A percentile compares a stretch with the other conserved stretches of the same genome.
Evolutionary conservation across 1,140 invertebrate genomes (phyloP).

Genomic region (Solen grandis): DNA sequence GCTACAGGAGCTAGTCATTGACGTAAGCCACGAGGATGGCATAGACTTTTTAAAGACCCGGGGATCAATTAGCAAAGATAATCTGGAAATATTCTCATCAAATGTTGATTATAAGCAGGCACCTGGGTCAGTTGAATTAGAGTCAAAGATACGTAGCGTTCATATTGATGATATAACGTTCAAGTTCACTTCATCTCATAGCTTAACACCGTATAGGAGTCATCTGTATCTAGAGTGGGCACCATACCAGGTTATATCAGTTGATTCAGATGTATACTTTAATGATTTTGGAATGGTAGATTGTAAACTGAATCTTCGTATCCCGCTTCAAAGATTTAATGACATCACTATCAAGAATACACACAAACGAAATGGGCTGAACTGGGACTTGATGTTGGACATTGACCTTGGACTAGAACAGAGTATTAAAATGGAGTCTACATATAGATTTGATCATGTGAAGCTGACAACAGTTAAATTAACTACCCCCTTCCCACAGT

Average conservation of each 20-base stretch:
- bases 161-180: slow-evolving; percentile 59
- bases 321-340: slow-evolving; percentile 50
- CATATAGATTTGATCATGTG: slow-evolving; percentile 50
- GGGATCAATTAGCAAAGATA: slow-evolving; percentile 48
- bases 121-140: slow-evolving; percentile 38
- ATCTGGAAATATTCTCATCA: slow-evolving; percentile 56
- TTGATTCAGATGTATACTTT: slow-evolving; percentile 27
- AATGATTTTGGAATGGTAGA: slow-evolving; percentile 42
- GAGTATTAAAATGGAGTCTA: slow-evolving; percentile 36
- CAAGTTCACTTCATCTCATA: slow-evolving; percentile 52
- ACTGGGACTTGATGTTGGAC: slow-evolving; percentile 44
- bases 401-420: slow-evolving; percentile 50
- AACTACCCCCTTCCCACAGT: slow-evolving; percentile 59
- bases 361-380: slow-evolving; percentile 53
- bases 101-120: slow-evolving; percentile 43
- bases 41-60: slow-evolving; percentile 48
- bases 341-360: slow-evolving; percentile 31
- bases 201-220: slow-evolving; percentile 56
- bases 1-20: slow-evolving; percentile 10
- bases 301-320: too few species aligned
- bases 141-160: slow-evolving; percentile 43
- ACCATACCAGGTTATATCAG: slow-evolving; percentile 37
- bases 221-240: slow-evolving; percentile 51
- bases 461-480: slow-evolving; percentile 49
- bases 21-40: slow-evolving; percentile 59